These are phyloP conservation scores for Sebastes trivittatus DNA, from an alignment of 2,797 vertebrate species.

Conservation along the genomic window DNA sequence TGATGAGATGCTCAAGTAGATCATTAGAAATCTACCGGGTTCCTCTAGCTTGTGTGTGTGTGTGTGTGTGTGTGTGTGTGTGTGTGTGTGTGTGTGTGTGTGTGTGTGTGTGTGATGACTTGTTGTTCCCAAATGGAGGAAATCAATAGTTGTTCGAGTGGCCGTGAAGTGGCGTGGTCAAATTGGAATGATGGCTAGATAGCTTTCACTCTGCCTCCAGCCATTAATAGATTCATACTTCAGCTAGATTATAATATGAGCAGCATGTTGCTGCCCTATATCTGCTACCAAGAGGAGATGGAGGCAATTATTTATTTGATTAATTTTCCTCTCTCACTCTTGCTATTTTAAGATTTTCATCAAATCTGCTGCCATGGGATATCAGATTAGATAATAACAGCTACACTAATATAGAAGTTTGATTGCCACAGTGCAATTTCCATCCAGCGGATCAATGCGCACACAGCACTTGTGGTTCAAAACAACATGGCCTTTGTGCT, in stretches of 20 bases:
- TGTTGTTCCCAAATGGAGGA: constrained; percentile 19
- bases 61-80: not conserved
- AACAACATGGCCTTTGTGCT: constrained; percentile 4
- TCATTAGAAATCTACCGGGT: constrained; percentile 58
- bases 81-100: not conserved
- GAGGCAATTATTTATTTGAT: constrained; percentile 41
- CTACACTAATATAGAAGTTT: constrained; percentile 1
- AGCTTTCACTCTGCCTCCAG: constrained; percentile 32
- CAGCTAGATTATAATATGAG: constrained; percentile 41
- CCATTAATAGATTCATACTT: constrained; percentile 46
- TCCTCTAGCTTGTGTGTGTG: constrained; percentile 4
- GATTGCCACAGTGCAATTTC: constrained; percentile 10
- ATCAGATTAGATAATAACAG: constrained; percentile 43
- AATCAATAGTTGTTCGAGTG: constrained; percentile 40
- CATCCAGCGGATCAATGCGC: not conserved
- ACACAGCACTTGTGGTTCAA: not conserved
- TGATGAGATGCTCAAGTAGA: constrained; percentile 67
- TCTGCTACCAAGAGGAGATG: constrained; percentile 31
- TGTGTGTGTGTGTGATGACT: constrained; percentile 5
- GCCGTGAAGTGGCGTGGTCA: constrained; percentile 19
- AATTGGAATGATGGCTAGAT: constrained; percentile 20
- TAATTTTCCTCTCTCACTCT: constrained; percentile 12
- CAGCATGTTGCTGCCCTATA: constrained; percentile 16
- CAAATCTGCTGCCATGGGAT: constrained; percentile 15
- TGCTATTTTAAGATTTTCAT: constrained; percentile 48